Evolutionary conservation across 2,888 invertebrate species (phyloP).

Genomic region (Allolobophora icterica): DNA sequence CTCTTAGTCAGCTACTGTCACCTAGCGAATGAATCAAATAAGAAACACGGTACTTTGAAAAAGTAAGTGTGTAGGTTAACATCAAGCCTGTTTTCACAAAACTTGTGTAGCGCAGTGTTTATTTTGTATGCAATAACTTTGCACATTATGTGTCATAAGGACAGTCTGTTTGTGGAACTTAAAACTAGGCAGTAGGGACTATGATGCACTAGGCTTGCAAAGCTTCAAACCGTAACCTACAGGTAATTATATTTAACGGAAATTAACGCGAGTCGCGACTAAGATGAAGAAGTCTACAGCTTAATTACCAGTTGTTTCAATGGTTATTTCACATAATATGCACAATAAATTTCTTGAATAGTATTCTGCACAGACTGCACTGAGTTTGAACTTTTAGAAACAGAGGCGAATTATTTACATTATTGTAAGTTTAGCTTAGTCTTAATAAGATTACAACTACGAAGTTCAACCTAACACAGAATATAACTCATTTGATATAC

Average conservation of each 20-base stretch:
- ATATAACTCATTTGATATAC: no score
- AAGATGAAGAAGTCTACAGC: not conserved
- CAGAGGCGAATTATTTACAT: not conserved
- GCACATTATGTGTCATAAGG: not conserved
- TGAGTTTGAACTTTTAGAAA: not conserved
- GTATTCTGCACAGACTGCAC: no score
- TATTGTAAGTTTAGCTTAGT: not conserved
- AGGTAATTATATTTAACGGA: no score
- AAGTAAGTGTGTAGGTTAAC: not conserved
- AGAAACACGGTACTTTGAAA: not conserved
- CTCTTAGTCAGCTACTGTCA: not conserved
- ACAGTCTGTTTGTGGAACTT: not conserved
- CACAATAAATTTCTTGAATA: not conserved
- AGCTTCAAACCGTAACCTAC: no score
- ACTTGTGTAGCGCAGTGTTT: no score
- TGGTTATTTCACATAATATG: not conserved
- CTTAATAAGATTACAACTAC: not conserved
- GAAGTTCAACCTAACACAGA: not conserved
- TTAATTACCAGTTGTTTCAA: not conserved
- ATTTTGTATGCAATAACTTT: not conserved
- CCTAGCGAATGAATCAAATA: not conserved
- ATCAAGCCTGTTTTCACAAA: no score
- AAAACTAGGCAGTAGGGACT: not conserved
- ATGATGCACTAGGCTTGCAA: no score
- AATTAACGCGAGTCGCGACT: not conserved